Evolutionary conservation across 2,888 invertebrate genomes (phyloP), one percentile per base, ranked within the genome.

Genomic region (Apodemia duryi): DNA sequence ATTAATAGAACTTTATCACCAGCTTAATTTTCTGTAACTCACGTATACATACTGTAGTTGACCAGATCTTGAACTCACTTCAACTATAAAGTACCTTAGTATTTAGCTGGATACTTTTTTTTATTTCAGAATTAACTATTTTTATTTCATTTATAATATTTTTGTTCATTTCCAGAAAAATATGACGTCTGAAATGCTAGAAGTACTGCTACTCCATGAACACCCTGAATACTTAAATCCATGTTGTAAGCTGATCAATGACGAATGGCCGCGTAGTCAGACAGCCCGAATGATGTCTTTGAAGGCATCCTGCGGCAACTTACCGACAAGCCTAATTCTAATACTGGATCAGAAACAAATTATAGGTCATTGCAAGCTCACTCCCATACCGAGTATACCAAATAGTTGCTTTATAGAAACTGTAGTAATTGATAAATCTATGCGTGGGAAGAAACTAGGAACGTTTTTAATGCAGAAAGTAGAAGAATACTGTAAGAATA

Each of bases 241-340:
- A 77, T 96, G 96, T 78, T 96, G 96, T 80, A 92, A 93, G 73
- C 88, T 97, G 66, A 94, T 97, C 71, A 97, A 97, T 82, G 94
- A 95, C n/a, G 96, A 97, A 92, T 97, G 97, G 97, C 96, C 95
- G 70, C 93, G 97, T 74, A 96, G 97, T 77, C 94, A 95, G 81
- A 95, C 95, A 51, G 96, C 96, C 67, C 93, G 97, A 77, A 93
- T 97, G 89, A 93, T 94, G 82, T 95, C 95, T 63, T 85, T 97
- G 63, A 93, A 94, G 81, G 92, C 94, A 52, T 97, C 97, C 0
- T 94, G 95, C 77, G 95, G 97, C 78, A 84, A 87, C 64, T 89
- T 96, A 75, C 96, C 97, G 32, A 95, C 95, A 54, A 95, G 94
- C 82, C 90, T 95, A 75, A 93, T 96, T 74, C 86, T 97, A 69